Percentiles rank a stretch among this genome's conserved stretches.
Evolutionary conservation across 2,797 vertebrate species (phyloP).

Genomic region (Lepus townsendii): DNA sequence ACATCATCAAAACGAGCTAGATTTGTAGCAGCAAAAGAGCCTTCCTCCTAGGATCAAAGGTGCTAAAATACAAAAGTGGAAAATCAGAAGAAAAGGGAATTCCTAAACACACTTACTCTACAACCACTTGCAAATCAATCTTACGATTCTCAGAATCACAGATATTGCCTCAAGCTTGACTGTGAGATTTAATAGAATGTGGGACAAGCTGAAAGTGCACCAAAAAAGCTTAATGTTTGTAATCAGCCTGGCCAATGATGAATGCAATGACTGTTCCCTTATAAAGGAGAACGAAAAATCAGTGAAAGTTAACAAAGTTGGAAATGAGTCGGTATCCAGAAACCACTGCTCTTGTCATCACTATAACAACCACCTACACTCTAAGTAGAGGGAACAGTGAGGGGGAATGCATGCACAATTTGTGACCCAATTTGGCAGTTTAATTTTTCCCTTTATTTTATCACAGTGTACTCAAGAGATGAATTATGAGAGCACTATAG

Average conservation of each 20-base stretch:
- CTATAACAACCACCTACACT: neutral
- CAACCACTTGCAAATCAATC: neutral
- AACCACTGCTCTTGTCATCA: neutral
- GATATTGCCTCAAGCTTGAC: neutral
- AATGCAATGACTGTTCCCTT: neutral
- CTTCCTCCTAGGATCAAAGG: neutral
- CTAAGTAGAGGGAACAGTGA: neutral
- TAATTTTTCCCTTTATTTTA: neutral
- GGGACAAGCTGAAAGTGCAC: neutral
- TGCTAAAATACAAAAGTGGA: neutral
- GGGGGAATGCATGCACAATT: neutral
- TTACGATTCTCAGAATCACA: conserved; percentile 3
- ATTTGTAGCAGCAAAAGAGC: neutral
- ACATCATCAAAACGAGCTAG: neutral
- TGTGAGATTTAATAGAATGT: neutral
- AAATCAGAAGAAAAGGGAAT: conserved; percentile 26
- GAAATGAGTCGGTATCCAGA: conserved; percentile 11
- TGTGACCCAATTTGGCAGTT: conserved; percentile 2
- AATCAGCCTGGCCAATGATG: conserved; percentile 11
- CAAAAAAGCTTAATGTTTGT: conserved; percentile 11
- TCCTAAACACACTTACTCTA: conserved; percentile 24
- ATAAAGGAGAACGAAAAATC: neutral
- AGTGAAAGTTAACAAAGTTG: conserved; percentile 36
- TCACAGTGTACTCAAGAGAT: neutral
- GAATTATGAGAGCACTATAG: neutral